A percentile compares a stretch with the other conserved stretches of the same genome.
Evolutionary conservation across 2,888 invertebrate genomes (phyloP).

Genomic region (Onthophagus sagittarius): DNA sequence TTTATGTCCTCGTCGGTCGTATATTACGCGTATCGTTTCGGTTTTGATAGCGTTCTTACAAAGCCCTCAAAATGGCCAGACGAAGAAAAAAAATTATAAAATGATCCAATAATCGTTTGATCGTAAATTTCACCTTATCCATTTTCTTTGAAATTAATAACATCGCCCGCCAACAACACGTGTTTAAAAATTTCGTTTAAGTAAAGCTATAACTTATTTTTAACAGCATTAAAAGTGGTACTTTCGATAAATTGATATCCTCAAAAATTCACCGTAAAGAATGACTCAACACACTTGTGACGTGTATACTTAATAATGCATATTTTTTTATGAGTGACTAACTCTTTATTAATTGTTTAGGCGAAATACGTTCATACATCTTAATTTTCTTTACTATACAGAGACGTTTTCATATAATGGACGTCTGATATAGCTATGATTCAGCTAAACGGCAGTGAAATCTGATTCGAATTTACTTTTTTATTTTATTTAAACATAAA

Average conservation of each 20-base stretch:
- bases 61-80: neutral
- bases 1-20: neutral
- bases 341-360: neutral
- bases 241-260: neutral
- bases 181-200: neutral
- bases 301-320: neutral
- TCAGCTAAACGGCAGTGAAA: no score
- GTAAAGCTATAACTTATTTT: neutral
- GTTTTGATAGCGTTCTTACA: neutral
- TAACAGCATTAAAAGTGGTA: no score
- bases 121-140: neutral
- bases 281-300: neutral
- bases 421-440: no score
- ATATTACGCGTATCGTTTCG: neutral
- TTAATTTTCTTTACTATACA: no score
- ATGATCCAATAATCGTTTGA: neutral
- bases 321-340: neutral
- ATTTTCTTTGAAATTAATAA: no score
- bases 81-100: neutral
- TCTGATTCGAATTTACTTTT: no score
- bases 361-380: neutral
- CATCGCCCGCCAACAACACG: no score
- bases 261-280: neutral
- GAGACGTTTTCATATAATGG: no score
- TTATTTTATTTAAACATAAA: no score